Evolutionary conservation across 2,888 invertebrate species (phyloP).

Genomic region (Plagiodera versicolora): DNA sequence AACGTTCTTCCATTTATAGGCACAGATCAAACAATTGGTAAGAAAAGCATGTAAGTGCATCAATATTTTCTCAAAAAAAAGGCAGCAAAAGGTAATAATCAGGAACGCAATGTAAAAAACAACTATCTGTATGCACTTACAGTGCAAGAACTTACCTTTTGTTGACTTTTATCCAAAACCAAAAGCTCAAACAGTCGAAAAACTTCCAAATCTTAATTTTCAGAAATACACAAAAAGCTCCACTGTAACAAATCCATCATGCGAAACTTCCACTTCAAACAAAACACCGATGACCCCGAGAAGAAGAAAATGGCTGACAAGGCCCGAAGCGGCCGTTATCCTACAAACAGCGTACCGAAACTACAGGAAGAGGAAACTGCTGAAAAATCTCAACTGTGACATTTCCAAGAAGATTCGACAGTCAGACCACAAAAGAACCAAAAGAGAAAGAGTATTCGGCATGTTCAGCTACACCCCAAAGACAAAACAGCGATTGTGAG

Average conservation of each 20-base stretch:
- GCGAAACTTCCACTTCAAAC: not conserved
- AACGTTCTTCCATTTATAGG: conserved; percentile 2
- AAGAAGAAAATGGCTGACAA: conserved; percentile 10
- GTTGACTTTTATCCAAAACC: conserved; percentile 23
- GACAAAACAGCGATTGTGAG: conserved; percentile 15
- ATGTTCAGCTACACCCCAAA: conserved; percentile 12
- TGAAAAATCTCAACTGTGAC: conserved; percentile 13
- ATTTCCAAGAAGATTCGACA: conserved; percentile 6
- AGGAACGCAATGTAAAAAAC: too few species aligned
- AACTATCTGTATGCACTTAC: conserved; percentile 13
- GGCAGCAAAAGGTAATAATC: conserved; percentile 24
- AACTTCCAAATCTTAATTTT: not conserved
- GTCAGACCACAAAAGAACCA: conserved; percentile 5
- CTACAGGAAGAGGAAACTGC: conserved; percentile 18
- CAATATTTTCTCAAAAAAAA: conserved; percentile 8
- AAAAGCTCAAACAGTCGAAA: not conserved
- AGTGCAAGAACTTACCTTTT: conserved; percentile 52
- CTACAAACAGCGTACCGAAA: conserved; percentile 33
- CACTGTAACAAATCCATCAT: not conserved
- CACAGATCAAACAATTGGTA: conserved; percentile 24
- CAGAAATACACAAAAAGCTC: not conserved
- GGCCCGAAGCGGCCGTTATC: conserved; percentile 25
- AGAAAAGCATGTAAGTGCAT: conserved; percentile 46
- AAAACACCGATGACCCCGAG: not conserved
- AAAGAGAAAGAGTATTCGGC: conserved; percentile 12